Evolutionary conservation across 2,888 invertebrate genomes (phyloP).

Genomic region (Prosopocoilus inquinatus): DNA sequence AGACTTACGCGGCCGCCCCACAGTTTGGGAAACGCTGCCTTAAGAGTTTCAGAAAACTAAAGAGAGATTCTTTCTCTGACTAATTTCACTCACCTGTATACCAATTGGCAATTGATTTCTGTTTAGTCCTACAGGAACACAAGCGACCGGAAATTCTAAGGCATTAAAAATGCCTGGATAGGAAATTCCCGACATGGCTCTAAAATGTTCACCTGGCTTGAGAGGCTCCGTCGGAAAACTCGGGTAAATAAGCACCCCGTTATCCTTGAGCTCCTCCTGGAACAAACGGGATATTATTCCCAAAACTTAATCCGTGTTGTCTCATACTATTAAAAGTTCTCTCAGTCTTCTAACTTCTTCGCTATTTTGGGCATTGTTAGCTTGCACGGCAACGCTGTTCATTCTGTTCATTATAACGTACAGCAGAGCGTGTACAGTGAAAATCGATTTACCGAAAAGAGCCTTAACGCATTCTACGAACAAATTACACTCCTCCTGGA

Average conservation of each 20-base stretch:
- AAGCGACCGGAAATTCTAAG: slow-evolving; percentile 72
- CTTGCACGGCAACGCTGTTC: not conserved
- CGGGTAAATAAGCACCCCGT: slow-evolving; percentile 72
- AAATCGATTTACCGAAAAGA: slow-evolving; percentile 45
- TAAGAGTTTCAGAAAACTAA: not conserved
- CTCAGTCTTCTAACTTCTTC: not conserved
- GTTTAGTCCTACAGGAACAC: slow-evolving; percentile 68
- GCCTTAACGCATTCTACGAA: slow-evolving; percentile 41
- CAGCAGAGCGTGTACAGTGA: slow-evolving; percentile 39
- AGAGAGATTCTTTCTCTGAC: not conserved
- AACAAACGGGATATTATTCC: not conserved
- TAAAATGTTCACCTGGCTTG: not conserved
- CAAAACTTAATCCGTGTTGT: not conserved
- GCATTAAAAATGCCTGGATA: slow-evolving; percentile 70
- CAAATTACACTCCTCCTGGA: slow-evolving; percentile 39
- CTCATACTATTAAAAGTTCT: not conserved
- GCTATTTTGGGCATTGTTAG: not conserved
- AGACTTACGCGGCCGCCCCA: too few relatives aligned
- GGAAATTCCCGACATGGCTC: slow-evolving; percentile 25
- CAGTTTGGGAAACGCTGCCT: too few relatives aligned
- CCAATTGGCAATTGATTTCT: slow-evolving; percentile 68
- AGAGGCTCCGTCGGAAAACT: slow-evolving; percentile 65
- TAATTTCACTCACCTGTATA: slow-evolving; percentile 60
- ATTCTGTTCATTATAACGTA: not conserved
- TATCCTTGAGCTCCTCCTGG: slow-evolving; percentile 17